phyloP scores from a whole-genome alignment of 2,113 vertebrate species.

The Dasyurus viverrinus region DNA sequence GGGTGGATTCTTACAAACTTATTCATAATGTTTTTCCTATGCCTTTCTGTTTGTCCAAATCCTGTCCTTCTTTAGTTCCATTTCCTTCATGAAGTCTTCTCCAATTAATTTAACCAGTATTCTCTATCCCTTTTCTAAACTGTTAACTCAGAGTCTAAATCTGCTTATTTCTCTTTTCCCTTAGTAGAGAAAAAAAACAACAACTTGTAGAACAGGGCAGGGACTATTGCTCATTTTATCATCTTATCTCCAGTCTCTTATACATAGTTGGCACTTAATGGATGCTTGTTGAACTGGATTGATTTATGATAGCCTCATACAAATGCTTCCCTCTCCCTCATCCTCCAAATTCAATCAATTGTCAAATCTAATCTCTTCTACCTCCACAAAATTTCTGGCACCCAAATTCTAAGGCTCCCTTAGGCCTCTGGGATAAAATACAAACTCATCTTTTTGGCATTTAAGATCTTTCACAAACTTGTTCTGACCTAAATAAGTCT shows the following conservation, averaged over 20 bases:
- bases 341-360: not conserved
- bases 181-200: not conserved
- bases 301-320: not conserved
- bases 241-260: not conserved
- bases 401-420: not conserved
- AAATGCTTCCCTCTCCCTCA: not conserved
- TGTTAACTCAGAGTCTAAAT: not conserved
- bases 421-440: not conserved
- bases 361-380: not conserved
- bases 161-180: not conserved
- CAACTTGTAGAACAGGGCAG: not conserved
- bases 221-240: not conserved
- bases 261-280: not conserved
- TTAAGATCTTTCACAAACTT: not conserved
- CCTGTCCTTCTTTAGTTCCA: not conserved
- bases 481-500: not conserved
- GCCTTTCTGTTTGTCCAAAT: not conserved
- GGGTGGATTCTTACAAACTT: not conserved
- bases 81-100: not conserved
- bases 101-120: not conserved
- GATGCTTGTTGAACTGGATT: not conserved
- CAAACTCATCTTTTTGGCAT: slow-evolving; percentile 1
- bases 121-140: not conserved
- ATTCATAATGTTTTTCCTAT: not conserved
- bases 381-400: not conserved